phyloP scores from a whole-genome alignment of 2,797 vertebrate species.

The Lithobates pipiens region DNA sequence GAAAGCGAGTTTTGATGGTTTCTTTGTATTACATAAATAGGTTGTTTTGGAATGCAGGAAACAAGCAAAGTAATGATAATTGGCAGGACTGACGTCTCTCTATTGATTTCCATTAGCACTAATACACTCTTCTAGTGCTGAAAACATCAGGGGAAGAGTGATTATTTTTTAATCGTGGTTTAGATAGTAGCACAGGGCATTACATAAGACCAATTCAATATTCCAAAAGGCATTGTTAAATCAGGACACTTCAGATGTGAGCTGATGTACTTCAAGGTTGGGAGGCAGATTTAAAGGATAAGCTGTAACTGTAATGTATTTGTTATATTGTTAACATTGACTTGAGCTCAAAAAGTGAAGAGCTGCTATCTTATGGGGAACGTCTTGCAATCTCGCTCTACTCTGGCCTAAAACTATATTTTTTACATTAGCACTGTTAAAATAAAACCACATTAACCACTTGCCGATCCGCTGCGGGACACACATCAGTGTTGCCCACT shows the following conservation, averaged over 20 bases:
- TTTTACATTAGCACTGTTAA: too few species aligned
- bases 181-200: slow-evolving; percentile 1
- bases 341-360: too few species aligned
- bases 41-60: slow-evolving; percentile 6
- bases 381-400: too few species aligned
- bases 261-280: too few species aligned
- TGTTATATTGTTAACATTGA: too few species aligned
- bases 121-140: slow-evolving; percentile 28
- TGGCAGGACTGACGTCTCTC: slow-evolving; percentile 22
- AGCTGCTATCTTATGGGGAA: too few species aligned
- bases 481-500: too few species aligned
- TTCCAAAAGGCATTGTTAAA: background rate
- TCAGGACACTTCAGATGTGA: background rate
- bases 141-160: slow-evolving; percentile 3
- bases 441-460: too few species aligned
- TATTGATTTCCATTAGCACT: slow-evolving; percentile 56
- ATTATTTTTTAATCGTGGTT: slow-evolving; percentile 56
- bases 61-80: slow-evolving; percentile 26
- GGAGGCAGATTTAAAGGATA: too few species aligned
- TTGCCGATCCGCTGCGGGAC: too few species aligned
- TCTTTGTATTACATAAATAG: slow-evolving; percentile 13
- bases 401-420: too few species aligned
- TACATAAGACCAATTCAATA: background rate
- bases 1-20: background rate
- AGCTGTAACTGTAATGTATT: too few species aligned